Base-by-base conservation (phyloP, 2,113 vertebrate species). In the Scytalopus superciliaris region DNA sequence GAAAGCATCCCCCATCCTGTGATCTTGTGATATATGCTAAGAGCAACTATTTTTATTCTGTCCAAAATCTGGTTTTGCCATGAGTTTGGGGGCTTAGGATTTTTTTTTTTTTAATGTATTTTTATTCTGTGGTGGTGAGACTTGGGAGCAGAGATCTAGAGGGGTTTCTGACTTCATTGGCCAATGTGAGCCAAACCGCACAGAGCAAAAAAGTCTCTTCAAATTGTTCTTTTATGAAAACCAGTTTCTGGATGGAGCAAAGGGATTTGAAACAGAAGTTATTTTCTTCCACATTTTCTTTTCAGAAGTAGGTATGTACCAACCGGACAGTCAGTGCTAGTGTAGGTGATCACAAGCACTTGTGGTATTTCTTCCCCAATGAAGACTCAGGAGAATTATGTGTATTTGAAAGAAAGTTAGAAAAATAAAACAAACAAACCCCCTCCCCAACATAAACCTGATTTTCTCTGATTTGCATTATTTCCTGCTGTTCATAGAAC, bases 161-260 rank as follows among this genome's bases (percentile, higher is more conserved):
- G n/a, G 10, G 4, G 3, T 62, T 81, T 83, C 27, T 68, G 44
- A 73, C 60, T 56, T 75, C 13, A 3, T 24, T 33, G 19, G 30
- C 39, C 15, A 12, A 6, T 53, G 42, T 47, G 1, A 1, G 63
- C 25, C 2, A 0, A 73, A 49, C n/a, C n/a, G 19, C 37, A 28
- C 2, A 44, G 14, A 70, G 33, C 1, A 6, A 77, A n/a, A 73
- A 94, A 83, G n/a, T 37, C 9, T 50, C 59, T 33, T 55, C 35
- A 56, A 4, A 10, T 25, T 63, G 24, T 45, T 76, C 14, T 59
- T 88, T 52, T 52, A 13, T 49, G 45, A 66, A 80, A 86, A 47
- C 19, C 39, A 7, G 4, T 49, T 31, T 77, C 53, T 75, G 39
- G 12, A 24, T 76, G n/a, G 63, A 66, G 28, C 59, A 84, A 28